phyloP scores from a whole-genome alignment of 2,113 vertebrate species.

The Corydoras sp. region DNA sequence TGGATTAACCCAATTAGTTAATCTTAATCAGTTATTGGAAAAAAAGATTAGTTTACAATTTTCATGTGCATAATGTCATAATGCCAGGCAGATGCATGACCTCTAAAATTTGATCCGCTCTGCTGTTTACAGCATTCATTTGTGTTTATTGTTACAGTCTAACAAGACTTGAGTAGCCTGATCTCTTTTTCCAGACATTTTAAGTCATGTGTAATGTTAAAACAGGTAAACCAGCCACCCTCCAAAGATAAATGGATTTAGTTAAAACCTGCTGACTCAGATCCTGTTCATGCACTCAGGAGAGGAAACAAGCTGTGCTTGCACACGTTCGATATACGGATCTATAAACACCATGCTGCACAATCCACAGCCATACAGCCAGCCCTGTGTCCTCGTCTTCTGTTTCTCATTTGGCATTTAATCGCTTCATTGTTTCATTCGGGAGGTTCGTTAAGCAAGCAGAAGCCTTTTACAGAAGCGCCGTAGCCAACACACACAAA shows the following conservation, averaged over 20 bases:
- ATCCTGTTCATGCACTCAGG: constrained; percentile 11
- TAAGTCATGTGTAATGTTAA: not conserved
- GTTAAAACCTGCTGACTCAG: constrained; percentile 24
- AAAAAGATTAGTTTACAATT: too few relatives aligned
- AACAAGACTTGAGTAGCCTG: too few relatives aligned
- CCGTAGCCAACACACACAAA: too few relatives aligned
- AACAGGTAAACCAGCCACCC: not conserved
- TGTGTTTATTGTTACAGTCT: too few relatives aligned
- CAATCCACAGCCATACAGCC: constrained; percentile 5
- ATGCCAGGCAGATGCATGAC: too few relatives aligned
- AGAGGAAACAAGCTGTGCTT: constrained; percentile 19
- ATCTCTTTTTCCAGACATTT: not conserved
- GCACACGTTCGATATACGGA: constrained; percentile 25
- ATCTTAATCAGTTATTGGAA: too few relatives aligned
- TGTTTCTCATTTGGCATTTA: constrained; percentile 4
- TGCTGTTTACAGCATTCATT: too few relatives aligned
- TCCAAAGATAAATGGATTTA: constrained; percentile 11
- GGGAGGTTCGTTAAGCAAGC: too few relatives aligned
- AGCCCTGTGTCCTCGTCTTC: not conserved
- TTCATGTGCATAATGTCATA: too few relatives aligned
- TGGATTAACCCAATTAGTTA: too few relatives aligned
- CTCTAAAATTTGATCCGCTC: too few relatives aligned
- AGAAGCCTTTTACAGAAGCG: too few relatives aligned
- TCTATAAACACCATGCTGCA: constrained; percentile 27
- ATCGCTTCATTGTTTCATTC: constrained; percentile 15